These are phyloP conservation scores for Artibeus jamaicensis DNA, from an alignment of 2,797 vertebrate species.

Conservation along the genomic window DNA sequence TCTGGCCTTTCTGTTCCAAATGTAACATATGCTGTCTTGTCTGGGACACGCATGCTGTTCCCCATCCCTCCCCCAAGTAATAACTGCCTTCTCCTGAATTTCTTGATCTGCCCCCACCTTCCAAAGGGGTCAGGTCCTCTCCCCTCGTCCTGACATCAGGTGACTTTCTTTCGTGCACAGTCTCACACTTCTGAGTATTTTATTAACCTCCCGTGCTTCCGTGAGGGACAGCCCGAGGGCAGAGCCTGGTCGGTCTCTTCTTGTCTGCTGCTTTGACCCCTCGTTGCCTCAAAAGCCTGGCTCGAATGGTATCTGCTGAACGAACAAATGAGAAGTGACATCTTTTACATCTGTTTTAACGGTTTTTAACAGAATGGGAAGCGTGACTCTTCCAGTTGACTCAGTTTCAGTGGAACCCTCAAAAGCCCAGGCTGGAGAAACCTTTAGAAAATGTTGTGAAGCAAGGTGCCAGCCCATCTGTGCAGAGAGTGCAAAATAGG, in stretches of 20 bases:
- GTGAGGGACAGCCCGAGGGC: accelerated
- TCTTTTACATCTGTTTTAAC: no score
- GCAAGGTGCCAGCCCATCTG: neutral
- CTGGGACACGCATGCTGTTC: accelerated
- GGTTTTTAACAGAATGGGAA: neutral
- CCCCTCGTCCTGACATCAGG: neutral
- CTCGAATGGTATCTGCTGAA: neutral
- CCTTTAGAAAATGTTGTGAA: neutral
- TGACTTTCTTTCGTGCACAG: neutral
- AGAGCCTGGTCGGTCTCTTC: neutral
- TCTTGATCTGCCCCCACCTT: neutral
- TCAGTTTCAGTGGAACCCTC: neutral
- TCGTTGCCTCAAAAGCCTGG: neutral
- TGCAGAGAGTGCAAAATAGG: neutral
- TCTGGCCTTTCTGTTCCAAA: neutral
- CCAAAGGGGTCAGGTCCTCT: neutral
- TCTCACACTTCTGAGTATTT: neutral
- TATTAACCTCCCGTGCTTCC: neutral
- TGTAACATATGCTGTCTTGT: accelerated
- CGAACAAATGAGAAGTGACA: neutral
- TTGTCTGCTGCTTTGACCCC: neutral
- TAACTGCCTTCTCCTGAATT: accelerated
- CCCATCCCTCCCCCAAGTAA: no score
- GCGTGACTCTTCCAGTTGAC: neutral
- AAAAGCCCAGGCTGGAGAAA: neutral